Base-by-base conservation (phyloP, 1,140 invertebrate genomes). In the Berghia stephanieae region DNA sequence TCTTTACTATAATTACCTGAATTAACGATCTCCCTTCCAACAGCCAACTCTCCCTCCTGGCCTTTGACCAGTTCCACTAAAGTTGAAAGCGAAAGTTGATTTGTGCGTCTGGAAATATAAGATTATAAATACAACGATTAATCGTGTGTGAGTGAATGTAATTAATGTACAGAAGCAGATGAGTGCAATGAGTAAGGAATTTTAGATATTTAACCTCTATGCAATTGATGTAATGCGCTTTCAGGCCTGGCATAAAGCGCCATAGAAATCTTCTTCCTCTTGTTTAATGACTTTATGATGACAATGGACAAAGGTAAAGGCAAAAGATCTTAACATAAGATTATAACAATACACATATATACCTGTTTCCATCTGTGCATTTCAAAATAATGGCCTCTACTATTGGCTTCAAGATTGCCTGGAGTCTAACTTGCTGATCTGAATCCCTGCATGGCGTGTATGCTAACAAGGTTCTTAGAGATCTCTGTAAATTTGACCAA, bases 341-440 rank as follows among this genome's bases (percentile, higher is more conserved):
- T 27, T n/a, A 46, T 40, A 34, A 8, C 6, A 46, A 8, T 10
- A 27, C 18, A 24, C 24, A 57, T n/a, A 80, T 79, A 46, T 78
- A 89, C 88, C 84, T 88, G 77, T 89, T 91, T 49, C 89, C 89
- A 86, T 91, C 90, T 16, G 90, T 89, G 83, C 90, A 91, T 79
- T 91, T 91, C 31, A 90, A 80, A 18, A 91, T 84, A 18, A 91
- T 83, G 6, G 87, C 87, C 75, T 88, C 84, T 2, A 91, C 79
- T 34, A 91, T 83, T 27, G 90, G 90, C 55, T 85, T 87, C n/a
- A 91, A 78, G 27, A 88, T 79, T 52, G 78, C 79, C 80, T 90
- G 88, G 49, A 91, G 70, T 52, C 85, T 75, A 24, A 75, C 78
- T 52, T 86, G 83, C 75, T 91, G 87, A 27, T 86, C 81, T 31